Base-by-base conservation (phyloP, 2,113 vertebrate species). In the Anguilla japonica region DNA sequence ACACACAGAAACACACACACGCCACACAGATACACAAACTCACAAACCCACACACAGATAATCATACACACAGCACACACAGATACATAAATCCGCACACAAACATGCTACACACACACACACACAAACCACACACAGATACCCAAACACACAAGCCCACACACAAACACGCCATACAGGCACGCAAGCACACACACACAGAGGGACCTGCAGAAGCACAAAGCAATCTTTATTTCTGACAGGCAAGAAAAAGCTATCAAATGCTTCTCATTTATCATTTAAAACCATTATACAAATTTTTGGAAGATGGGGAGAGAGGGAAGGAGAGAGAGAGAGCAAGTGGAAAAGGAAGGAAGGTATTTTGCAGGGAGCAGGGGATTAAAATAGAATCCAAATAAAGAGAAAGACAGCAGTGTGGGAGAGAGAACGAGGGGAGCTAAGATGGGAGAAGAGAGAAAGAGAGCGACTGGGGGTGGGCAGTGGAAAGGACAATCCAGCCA, bases 261-360 rank as follows among this genome's bases (percentile, higher is more conserved):
- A 91, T 80, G 87, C 90, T 90, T 84, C 87, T 92, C 92, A 93
- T 94, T 89, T 90, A 93, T 93, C 92, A 94, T 94, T 95, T 89
- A 94, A 90, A 18, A 46, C 67, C 84, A 84, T 88, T 83, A 88
- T 91, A 87, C 92, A 91, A 91, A 57, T 91, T 89, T 92, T 85
- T 93, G 84, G 83, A 90, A 89, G 86, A 87, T 88, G 91, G 75
- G 87, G 83, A 82, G 89, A 93, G 90, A 90, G 88, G 87, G 89
- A 87, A 82, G 80, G 82, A 34, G 34, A 34, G 34, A 34, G 34
- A 34, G 34, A 34, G 34, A 34, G 34, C 34, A 92, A 63, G 84
- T 57, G 81, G 89, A 67, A 80, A 56, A 85, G 88, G 84, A 89
- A 90, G 91, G 89, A 90, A 46, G 89, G 34, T 34, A 34, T 34